Conservation (phyloP, 2,888 invertebrate genomes). For the Argyresthia goedartella region DNA sequence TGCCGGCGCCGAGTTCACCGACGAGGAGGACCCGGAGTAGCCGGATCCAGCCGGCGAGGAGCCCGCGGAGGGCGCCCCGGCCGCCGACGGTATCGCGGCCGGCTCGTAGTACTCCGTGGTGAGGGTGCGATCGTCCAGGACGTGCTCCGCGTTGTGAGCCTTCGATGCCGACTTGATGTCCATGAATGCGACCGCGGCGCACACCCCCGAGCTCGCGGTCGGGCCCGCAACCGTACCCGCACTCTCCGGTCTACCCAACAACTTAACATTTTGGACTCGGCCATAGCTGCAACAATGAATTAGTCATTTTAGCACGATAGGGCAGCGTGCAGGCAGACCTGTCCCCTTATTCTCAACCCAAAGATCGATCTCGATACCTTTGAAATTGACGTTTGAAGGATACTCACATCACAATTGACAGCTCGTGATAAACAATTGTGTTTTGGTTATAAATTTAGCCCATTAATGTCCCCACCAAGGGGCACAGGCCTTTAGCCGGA, state of each 20-base stretch:
- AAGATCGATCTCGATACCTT: no score
- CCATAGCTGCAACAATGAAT: conserved; percentile 83
- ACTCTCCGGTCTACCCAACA: conserved; percentile 78
- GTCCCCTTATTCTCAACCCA: no score
- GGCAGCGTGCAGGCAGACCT: no score
- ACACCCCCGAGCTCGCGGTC: conserved; percentile 74
- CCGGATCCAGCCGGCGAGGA: conserved; percentile 70
- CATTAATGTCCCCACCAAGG: no score
- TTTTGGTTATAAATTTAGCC: no score
- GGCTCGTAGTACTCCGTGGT: conserved; percentile 95
- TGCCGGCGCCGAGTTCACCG: conserved; percentile 63
- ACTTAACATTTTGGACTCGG: conserved; percentile 96
- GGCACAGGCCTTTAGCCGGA: no score
- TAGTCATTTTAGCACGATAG: background rate
- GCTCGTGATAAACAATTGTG: no score
- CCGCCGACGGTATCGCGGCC: conserved; percentile 76
- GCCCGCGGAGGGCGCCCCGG: conserved; percentile 66
- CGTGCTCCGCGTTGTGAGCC: conserved; percentile 91
- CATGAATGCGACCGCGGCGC: conserved; percentile 95
- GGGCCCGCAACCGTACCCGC: conserved; percentile 64
- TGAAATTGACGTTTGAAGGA: no score
- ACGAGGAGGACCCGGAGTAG: conserved; percentile 75
- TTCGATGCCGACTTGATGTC: conserved; percentile 97
- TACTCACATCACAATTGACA: no score
- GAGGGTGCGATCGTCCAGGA: conserved; percentile 87